Conservation (phyloP, 1,140 invertebrate genomes). For the Leptonema lineaticorne region DNA sequence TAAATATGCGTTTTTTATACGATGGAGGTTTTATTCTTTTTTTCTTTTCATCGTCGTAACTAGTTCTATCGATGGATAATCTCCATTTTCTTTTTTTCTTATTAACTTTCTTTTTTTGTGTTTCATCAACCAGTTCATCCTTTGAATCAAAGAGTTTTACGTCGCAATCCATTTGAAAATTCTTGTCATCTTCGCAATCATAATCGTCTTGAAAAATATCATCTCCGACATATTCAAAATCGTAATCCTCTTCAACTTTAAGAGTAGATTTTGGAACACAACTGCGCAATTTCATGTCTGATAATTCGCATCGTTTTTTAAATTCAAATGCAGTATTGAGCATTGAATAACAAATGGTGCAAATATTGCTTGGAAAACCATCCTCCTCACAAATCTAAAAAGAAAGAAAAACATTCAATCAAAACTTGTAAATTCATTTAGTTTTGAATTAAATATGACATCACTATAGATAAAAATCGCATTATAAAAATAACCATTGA, state of each 20-base stretch:
- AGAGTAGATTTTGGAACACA: slow-evolving; percentile 23
- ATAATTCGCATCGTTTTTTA: slow-evolving; percentile 39
- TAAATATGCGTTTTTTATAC: slow-evolving; percentile 23
- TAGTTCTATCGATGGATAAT: slow-evolving; percentile 14
- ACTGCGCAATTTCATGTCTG: slow-evolving; percentile 33
- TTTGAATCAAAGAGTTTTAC: slow-evolving; percentile 27
- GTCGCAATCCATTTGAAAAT: slow-evolving; percentile 32
- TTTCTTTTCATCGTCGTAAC: slow-evolving; percentile 20
- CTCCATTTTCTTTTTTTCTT: slow-evolving; percentile 39
- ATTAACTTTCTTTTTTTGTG: slow-evolving; percentile 29
- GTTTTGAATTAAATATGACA: no score
- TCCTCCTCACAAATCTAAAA: slow-evolving; percentile 38
- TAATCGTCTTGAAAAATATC: slow-evolving; percentile 20
- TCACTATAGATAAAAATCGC: neutral
- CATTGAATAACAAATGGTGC: slow-evolving; percentile 37
- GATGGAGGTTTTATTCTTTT: slow-evolving; percentile 19
- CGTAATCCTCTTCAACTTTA: slow-evolving; percentile 31
- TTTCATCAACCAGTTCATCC: slow-evolving; percentile 1
- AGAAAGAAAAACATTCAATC: slow-evolving; percentile 5
- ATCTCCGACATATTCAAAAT: slow-evolving; percentile 31
- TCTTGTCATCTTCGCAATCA: slow-evolving; percentile 21
- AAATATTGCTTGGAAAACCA: slow-evolving; percentile 36
- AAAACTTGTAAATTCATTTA: neutral
- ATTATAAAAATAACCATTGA: neutral
- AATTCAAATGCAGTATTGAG: slow-evolving; percentile 39